Percentiles rank a stretch among this genome's conserved stretches.
phyloP scores from a whole-genome alignment of 2,113 vertebrate species.

The Sclerurus mexicanus region DNA sequence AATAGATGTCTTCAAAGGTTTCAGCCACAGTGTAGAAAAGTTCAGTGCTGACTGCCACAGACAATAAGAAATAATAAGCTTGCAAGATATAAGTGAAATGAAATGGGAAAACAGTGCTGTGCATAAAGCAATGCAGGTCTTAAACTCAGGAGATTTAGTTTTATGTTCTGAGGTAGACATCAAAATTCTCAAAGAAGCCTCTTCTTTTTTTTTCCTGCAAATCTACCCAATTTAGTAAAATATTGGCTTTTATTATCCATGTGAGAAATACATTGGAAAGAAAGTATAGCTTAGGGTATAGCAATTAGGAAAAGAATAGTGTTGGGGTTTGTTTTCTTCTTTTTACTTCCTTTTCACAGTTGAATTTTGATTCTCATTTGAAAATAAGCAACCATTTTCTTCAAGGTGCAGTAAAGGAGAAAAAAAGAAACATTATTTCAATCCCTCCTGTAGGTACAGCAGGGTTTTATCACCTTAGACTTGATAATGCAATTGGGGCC shows the following conservation, averaged over 20 bases:
- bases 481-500: background rate
- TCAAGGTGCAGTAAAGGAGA: background rate
- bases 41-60: background rate
- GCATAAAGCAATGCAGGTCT: background rate
- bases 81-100: background rate
- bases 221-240: background rate
- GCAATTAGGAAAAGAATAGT: background rate
- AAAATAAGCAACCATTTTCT: background rate
- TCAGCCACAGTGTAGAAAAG: background rate
- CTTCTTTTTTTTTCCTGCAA: background rate
- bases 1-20: background rate
- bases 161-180: background rate
- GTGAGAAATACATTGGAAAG: background rate
- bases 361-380: background rate
- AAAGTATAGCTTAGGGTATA: background rate
- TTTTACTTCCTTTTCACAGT: background rate
- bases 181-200: background rate
- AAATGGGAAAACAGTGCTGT: background rate
- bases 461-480: background rate
- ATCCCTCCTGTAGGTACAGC: background rate
- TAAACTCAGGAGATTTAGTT: background rate
- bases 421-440: background rate
- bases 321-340: background rate
- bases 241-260: background rate
- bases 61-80: background rate